phyloP scores from a whole-genome alignment of 2,888 invertebrate species.

The Tenodera sinensis region DNA sequence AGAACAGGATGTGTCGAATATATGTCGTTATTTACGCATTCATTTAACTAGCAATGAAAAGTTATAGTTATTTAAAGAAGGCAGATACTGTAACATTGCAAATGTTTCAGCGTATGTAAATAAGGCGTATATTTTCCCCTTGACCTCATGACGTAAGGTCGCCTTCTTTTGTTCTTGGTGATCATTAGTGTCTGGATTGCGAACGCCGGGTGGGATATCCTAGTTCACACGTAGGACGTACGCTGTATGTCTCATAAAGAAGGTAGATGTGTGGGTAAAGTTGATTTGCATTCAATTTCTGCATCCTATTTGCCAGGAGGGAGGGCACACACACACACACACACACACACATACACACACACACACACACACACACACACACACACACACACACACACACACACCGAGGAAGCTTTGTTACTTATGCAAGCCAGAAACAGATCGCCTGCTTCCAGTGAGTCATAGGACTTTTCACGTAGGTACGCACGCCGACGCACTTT shows the following conservation, averaged over 20 bases:
- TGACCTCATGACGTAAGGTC: not conserved
- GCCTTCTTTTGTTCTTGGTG: not conserved
- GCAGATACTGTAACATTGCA: too few species aligned
- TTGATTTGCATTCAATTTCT: not conserved
- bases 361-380: too few species aligned
- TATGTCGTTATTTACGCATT: too few species aligned
- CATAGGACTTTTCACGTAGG: not conserved
- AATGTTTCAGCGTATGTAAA: too few species aligned
- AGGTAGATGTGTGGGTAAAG: not conserved
- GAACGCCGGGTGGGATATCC: not conserved
- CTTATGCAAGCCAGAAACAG: not conserved
- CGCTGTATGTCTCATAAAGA: too few species aligned
- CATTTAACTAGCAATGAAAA: too few species aligned
- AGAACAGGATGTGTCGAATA: too few species aligned
- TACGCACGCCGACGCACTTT: not conserved
- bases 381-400: too few species aligned
- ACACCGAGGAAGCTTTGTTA: not conserved
- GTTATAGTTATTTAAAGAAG: too few species aligned
- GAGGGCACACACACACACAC: too few species aligned
- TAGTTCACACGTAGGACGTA: not conserved
- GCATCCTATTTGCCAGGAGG: not conserved
- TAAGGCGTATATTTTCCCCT: too few species aligned
- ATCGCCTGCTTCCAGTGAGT: not conserved
- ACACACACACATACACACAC: too few species aligned
- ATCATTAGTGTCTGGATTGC: not conserved